phyloP scores from a whole-genome alignment of 2,888 invertebrate genomes.

The Copidosoma aretas region DNA sequence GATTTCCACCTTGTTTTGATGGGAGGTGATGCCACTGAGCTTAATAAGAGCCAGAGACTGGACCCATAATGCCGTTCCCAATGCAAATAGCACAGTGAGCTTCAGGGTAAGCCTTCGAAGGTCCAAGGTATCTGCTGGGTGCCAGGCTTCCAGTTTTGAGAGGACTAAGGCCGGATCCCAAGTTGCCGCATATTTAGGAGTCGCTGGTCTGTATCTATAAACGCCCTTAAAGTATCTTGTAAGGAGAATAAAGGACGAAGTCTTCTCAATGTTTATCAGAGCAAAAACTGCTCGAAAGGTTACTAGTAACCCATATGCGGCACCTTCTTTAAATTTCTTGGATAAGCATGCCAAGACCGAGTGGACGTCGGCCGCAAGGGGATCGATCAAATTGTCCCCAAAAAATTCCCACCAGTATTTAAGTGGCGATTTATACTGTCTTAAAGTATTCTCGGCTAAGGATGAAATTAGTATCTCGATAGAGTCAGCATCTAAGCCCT shows the following conservation, averaged over 20 bases:
- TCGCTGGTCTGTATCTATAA: not conserved
- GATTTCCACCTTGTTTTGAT: not conserved
- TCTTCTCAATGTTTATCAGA: not conserved
- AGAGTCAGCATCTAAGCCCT: not conserved
- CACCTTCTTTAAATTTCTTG: not conserved
- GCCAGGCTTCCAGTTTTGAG: not conserved
- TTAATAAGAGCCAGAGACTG: not conserved
- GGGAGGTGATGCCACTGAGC: not conserved
- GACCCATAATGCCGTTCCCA: not conserved
- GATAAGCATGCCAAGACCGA: not conserved
- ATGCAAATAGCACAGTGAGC: not conserved
- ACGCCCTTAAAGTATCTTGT: not conserved
- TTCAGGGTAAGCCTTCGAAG: not conserved
- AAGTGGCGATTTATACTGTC: not conserved
- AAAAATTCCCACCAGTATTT: not conserved
- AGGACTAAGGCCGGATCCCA: not conserved
- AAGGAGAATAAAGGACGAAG: too few relatives aligned
- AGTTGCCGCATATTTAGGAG: not conserved
- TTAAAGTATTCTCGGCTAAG: not conserved
- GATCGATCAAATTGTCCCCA: not conserved
- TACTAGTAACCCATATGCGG: not conserved
- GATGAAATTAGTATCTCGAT: not conserved
- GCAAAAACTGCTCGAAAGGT: not conserved
- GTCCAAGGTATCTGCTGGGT: not conserved
- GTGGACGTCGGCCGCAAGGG: not conserved